Evolutionary conservation across 2,888 invertebrate species (phyloP), one percentile per base, ranked within the genome.

Genomic region (Torymus auratus): DNA sequence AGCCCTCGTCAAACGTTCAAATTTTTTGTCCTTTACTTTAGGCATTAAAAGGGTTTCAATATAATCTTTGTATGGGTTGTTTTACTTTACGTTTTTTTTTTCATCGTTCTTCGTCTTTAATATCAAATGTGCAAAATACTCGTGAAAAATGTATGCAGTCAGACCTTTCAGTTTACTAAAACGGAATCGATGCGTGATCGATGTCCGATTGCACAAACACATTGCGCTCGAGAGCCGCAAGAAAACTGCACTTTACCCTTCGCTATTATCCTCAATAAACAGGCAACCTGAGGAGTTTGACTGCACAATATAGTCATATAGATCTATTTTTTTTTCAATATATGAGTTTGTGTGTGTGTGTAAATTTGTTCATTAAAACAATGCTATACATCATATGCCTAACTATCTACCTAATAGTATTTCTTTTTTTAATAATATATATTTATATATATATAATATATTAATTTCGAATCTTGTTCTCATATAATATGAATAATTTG

Each of bases 41-140:
- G 81, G 83, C 84, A 83, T 81, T 77, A 80, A 82, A 84, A 84
- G 78, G 82, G 75, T 83, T 70, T 78, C 53, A 56, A 67, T 75
- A 69, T 70, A 78, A 69, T 80, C 76, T 67, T 71, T 71, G 73
- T 80, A 75, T 81, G 74, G 74, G 75, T 80, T 61, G 64, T 73
- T 75, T 83, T 82, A 67, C 65, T 64, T 82, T 76, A 61, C 28
- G 28, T 61, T 62, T 74, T 78, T 82, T 68, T 78, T 82, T 83
- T 82, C 81, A 78, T 80, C 71, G 68, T 82, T 72, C 81, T 52
- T 79, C 77, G 65, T 83, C 81, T 83, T 86, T 87, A 85, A 88
- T 89, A 90, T 89, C 89, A 90, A 90, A 90, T 88, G 89, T 90
- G 90, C 89, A 90, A 90, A 90, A 90, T 89, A 89, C 87, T 89